Percentiles rank a stretch among this genome's conserved stretches.
Conservation (phyloP, 1,140 invertebrate species). For the Zaprionus ghesquierei region DNA sequence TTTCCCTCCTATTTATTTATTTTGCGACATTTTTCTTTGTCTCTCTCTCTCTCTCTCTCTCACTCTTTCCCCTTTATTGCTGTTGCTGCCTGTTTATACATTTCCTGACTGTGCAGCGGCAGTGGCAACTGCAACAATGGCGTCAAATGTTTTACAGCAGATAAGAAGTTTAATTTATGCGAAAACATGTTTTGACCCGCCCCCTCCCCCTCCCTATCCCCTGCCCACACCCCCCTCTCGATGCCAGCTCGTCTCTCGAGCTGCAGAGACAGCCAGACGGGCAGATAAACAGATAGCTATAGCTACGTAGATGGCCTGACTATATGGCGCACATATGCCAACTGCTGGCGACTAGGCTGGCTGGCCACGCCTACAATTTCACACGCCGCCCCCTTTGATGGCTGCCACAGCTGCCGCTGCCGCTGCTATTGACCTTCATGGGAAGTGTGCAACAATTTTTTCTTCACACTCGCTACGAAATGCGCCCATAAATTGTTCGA, state of each 20-base stretch:
- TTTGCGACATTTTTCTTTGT: slow-evolving; percentile 27
- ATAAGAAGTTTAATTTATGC: slow-evolving; percentile 82
- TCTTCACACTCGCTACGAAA: slow-evolving; percentile 45
- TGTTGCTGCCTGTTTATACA: slow-evolving; percentile 50
- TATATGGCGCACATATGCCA: slow-evolving; percentile 4
- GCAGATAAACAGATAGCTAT: slow-evolving; percentile 45
- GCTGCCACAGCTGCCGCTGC: neutral
- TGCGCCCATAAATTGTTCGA: slow-evolving; percentile 60
- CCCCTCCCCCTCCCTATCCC: neutral
- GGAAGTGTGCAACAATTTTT: slow-evolving; percentile 37
- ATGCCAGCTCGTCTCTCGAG: neutral
- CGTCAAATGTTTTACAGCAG: slow-evolving; percentile 79
- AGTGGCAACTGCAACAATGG: slow-evolving; percentile 51
- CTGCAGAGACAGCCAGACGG: slow-evolving; percentile 32
- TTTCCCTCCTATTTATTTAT: slow-evolving; percentile 60
- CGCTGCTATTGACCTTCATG: slow-evolving; percentile 67
- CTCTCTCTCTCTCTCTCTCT: neutral
- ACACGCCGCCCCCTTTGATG: slow-evolving; percentile 40
- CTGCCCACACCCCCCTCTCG: neutral
- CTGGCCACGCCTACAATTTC: slow-evolving; percentile 44
- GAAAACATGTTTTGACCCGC: slow-evolving; percentile 77
- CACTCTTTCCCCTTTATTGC: slow-evolving; percentile 1
- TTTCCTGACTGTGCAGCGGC: slow-evolving; percentile 56
- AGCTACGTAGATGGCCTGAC: slow-evolving; percentile 1
- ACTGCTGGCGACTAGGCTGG: slow-evolving; percentile 29